These are phyloP conservation scores for Neotoma lepida DNA, from an alignment of 2,113 vertebrate species.

Conservation along the genomic window DNA sequence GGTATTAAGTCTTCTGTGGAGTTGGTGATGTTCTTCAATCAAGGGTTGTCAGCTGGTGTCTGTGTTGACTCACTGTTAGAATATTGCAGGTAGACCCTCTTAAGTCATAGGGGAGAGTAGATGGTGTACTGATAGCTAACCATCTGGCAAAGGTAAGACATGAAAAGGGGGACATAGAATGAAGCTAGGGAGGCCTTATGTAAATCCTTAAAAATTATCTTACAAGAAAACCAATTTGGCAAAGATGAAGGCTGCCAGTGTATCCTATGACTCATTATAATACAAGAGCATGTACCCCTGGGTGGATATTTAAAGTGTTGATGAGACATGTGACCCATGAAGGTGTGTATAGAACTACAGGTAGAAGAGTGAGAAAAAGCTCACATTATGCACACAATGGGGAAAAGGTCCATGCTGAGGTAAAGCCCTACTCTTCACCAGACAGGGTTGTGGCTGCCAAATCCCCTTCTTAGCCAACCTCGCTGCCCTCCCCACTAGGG, in stretches of 20 bases:
- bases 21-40: not conserved
- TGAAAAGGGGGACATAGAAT: not conserved
- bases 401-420: not conserved
- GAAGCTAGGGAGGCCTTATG: no score
- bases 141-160: not conserved
- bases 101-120: not conserved
- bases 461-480: no score
- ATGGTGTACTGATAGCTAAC: not conserved
- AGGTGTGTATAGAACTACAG: not conserved
- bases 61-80: not conserved
- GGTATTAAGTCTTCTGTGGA: not conserved
- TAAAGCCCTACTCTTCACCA: not conserved
- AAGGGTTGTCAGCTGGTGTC: not conserved
- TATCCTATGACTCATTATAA: not conserved
- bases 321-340: not conserved
- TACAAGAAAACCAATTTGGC: not conserved
- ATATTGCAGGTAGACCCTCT: not conserved
- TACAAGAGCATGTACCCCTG: not conserved
- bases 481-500: no score
- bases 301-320: not conserved
- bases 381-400: not conserved
- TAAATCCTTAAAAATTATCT: not conserved
- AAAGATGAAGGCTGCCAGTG: not conserved
- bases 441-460: not conserved
- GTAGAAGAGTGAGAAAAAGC: not conserved